Percentiles rank a stretch among this genome's conserved stretches.
Evolutionary conservation across 2,888 invertebrate genomes (phyloP).

Genomic region (Fragum sueziense): DNA sequence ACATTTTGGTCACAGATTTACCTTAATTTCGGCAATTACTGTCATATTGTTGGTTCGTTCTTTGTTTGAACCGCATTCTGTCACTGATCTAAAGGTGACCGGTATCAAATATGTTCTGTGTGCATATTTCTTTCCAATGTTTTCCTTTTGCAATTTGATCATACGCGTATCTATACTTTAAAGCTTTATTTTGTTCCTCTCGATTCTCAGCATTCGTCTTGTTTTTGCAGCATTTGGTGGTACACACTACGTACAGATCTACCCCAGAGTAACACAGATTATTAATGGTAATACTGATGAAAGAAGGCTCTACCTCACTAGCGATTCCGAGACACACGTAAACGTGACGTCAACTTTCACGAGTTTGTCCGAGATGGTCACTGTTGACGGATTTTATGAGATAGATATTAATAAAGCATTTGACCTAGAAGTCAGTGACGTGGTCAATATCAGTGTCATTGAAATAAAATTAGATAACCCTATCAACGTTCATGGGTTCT

Average conservation of each 20-base stretch:
- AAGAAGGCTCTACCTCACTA: background rate
- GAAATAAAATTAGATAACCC: background rate
- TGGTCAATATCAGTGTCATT: background rate
- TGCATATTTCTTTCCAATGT: too few species aligned
- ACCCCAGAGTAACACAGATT: background rate
- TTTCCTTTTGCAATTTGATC: too few species aligned
- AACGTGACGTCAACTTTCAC: background rate
- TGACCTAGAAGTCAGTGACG: background rate
- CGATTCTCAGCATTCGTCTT: too few species aligned
- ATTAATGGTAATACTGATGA: background rate
- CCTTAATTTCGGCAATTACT: too few species aligned
- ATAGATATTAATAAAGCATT: background rate
- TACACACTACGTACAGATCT: background rate
- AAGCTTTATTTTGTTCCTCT: too few species aligned
- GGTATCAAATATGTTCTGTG: too few species aligned
- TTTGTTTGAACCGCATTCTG: too few species aligned
- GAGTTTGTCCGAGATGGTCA: background rate
- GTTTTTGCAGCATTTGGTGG: constrained; percentile 1
- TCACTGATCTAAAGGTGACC: too few species aligned
- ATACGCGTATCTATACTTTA: too few species aligned
- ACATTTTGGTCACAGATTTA: too few species aligned
- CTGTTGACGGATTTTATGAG: background rate
- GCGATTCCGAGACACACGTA: background rate
- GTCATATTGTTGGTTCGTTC: too few species aligned
- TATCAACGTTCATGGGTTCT: too few species aligned